Percentiles rank a stretch among this genome's conserved stretches.
These are phyloP conservation scores for Cistogaster globosa DNA, from an alignment of 2,888 invertebrate species.

Conservation along the genomic window DNA sequence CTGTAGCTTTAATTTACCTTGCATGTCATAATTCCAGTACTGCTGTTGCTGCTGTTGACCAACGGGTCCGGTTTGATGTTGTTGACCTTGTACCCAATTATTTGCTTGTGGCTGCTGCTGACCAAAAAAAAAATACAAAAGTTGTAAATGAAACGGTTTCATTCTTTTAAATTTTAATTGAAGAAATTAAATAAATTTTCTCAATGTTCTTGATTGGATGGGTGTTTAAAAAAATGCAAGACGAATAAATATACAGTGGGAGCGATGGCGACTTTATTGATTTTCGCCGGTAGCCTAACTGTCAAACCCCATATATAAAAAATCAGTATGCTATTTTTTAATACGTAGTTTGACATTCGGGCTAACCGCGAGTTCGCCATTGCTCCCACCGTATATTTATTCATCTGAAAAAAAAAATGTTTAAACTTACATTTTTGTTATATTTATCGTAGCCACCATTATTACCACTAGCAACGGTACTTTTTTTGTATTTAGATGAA, in stretches of 20 bases:
- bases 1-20: slow-evolving; percentile 74
- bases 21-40: slow-evolving; percentile 81
- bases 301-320: too few species aligned
- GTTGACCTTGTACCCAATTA: slow-evolving; percentile 76
- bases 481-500: slow-evolving; percentile 75
- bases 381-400: too few species aligned
- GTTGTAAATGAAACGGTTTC: slow-evolving; percentile 40
- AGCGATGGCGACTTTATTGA: too few species aligned
- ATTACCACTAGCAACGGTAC: slow-evolving; percentile 72
- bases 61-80: slow-evolving; percentile 72
- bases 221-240: too few species aligned
- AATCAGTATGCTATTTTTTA: too few species aligned
- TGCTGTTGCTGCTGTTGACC: slow-evolving; percentile 77
- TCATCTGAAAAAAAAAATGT: too few species aligned
- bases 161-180: background rate
- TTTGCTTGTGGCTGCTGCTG: slow-evolving; percentile 65
- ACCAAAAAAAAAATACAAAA: slow-evolving; percentile 39
- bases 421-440: slow-evolving; percentile 60
- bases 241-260: too few species aligned
- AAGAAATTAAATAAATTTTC: too few species aligned
- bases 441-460: slow-evolving; percentile 74
- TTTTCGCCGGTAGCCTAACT: too few species aligned
- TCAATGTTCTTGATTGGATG: too few species aligned
- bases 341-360: too few species aligned
- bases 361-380: too few species aligned